Conservation (phyloP, 2,113 vertebrate genomes). For the Lanius ludovicianus region DNA sequence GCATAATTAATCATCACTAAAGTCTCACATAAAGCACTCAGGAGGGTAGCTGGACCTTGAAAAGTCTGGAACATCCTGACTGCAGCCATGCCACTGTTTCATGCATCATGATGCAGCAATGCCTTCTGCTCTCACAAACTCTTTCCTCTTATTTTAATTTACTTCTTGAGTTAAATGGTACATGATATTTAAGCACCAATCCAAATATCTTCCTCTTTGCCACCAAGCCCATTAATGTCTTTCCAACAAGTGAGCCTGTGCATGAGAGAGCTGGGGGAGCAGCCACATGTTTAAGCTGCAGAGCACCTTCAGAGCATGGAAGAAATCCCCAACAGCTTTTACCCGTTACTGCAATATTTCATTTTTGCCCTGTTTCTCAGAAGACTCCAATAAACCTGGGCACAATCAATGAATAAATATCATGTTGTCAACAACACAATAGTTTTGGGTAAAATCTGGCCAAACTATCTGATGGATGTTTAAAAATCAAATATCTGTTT, state of each 20-base stretch:
- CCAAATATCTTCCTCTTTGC: neutral
- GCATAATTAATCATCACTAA: neutral
- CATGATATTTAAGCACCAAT: neutral
- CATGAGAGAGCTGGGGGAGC: neutral
- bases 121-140: neutral
- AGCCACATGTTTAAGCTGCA: neutral
- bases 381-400: neutral
- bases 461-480: neutral
- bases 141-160: neutral
- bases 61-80: neutral
- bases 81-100: neutral
- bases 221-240: neutral
- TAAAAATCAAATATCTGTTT: neutral
- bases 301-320: neutral
- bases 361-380: neutral
- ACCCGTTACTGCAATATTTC: neutral
- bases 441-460: neutral
- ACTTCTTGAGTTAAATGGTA: neutral
- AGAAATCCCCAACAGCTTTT: neutral
- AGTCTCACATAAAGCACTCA: neutral
- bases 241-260: neutral
- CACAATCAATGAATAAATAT: neutral
- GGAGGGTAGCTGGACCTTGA: neutral
- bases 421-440: neutral
- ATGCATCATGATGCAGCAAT: neutral